Percentiles rank a stretch among this genome's conserved stretches.
Conservation (phyloP, 2,797 vertebrate genomes). For the Psittacula echo region DNA sequence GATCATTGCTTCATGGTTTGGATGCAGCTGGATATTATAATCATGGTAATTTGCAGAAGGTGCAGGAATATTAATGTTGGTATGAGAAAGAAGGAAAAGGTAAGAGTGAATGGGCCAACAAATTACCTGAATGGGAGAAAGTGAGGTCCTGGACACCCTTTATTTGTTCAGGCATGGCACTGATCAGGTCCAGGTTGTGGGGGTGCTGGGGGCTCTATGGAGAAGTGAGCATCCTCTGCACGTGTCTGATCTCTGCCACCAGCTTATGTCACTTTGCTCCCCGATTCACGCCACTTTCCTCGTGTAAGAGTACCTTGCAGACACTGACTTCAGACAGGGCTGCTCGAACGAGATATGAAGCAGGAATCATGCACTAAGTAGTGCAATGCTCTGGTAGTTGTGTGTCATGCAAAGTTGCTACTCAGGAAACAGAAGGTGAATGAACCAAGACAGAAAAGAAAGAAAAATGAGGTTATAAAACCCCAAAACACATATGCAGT, state of each 20-base stretch:
- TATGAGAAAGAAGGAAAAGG: neutral
- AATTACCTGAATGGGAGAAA: neutral
- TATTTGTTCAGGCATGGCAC: fast-evolving
- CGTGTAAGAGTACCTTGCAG: fast-evolving
- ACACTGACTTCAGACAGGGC: neutral
- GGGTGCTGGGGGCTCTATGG: fast-evolving
- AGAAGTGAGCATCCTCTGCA: neutral
- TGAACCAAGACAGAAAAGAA: neutral
- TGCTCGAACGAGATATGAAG: neutral
- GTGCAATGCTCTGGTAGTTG: fast-evolving
- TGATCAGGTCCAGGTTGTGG: neutral
- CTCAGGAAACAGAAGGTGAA: neutral
- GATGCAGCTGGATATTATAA: neutral
- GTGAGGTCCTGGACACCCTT: neutral
- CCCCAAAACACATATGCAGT: neutral
- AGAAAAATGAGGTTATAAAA: neutral
- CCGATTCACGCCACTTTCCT: fast-evolving
- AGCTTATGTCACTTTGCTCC: fast-evolving
- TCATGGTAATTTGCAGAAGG: neutral
- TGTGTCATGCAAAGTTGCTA: fast-evolving
- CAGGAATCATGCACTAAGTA: fast-evolving
- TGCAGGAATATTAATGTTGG: neutral
- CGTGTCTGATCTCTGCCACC: neutral
- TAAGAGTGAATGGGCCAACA: fast-evolving
- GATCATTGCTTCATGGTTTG: fast-evolving